Evolutionary conservation across 2,113 vertebrate species (phyloP), one percentile per base, ranked within the genome.

Genomic region (Pluvianellus socialis): DNA sequence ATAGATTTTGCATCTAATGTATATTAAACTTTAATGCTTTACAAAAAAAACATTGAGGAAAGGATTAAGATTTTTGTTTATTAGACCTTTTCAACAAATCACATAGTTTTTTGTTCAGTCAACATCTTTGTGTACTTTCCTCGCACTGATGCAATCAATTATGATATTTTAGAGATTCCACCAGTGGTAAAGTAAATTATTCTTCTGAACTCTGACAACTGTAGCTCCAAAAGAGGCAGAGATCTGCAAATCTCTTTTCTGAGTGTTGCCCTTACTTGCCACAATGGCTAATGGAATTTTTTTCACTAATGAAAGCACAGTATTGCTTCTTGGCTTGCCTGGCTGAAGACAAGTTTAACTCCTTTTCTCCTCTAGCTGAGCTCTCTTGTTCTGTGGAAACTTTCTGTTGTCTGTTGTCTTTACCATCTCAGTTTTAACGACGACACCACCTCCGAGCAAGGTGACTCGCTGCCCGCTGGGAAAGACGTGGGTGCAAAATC

Each of bases 361-460:
- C 10, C 27, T 82, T 61, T 40, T 24, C 62, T 52, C 18, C 30
- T 59, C 14, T 4, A 38, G 44, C 55, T 9, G 63, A 73, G 20
- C n/a, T 52, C 16, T 21, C 12, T 22, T 10, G 0, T 55, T 40
- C 12, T 2, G 15, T 2, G 14, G 52, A 63, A 79, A 2, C 11
- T 40, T 62, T 4, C n/a, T 7, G 15, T 12, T 21, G n/a, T 19
- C 55, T 27, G 58, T 42, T 42, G 33, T 14, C 68, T 17, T 49
- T 21, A 5, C 22, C 17, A 0, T 18, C 71, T n/a, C 42, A 9
- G 12, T 15, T n/a, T 12, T 27, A 27, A 4, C 7, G 38, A 1
- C 2, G 35, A 4, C 40, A 40, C 26, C 7, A 3, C 22, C 40
- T 66, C 20, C 42, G 8, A 67, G 40, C 40, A 23, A 32, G 77